Percentiles rank a stretch among this genome's conserved stretches.
These are phyloP conservation scores for Graphium colonna DNA, from an alignment of 2,888 invertebrate species.

Conservation along the genomic window DNA sequence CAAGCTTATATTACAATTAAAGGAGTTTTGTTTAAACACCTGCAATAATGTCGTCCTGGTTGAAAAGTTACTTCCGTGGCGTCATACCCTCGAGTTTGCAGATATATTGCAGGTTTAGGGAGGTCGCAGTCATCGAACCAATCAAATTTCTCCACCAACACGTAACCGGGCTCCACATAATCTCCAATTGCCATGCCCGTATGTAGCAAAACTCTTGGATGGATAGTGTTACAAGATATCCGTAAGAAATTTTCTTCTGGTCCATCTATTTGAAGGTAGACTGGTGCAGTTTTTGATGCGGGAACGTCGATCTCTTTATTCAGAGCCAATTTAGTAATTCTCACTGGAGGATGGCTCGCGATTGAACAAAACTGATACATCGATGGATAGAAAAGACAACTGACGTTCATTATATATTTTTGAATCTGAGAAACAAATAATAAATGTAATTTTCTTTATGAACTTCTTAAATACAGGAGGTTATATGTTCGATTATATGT, in stretches of 20 bases:
- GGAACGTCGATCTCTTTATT: slow-evolving; percentile 44
- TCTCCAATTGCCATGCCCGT: slow-evolving; percentile 46
- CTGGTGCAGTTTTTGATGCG: slow-evolving; percentile 52
- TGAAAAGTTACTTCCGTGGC: slow-evolving; percentile 46
- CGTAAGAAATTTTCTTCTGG: slow-evolving; percentile 47
- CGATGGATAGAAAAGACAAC: slow-evolving; percentile 52
- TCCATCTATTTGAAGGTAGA: slow-evolving; percentile 65
- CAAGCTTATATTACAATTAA: too few relatives aligned
- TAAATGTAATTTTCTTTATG: too few relatives aligned
- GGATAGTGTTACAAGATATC: slow-evolving; percentile 49
- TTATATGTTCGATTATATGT: too few relatives aligned
- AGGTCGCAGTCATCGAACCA: slow-evolving; percentile 56
- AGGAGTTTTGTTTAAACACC: slow-evolving; percentile 37
- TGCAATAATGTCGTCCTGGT: slow-evolving; percentile 66
- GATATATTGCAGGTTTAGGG: slow-evolving; percentile 45
- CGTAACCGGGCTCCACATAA: slow-evolving; percentile 53
- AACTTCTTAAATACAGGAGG: too few relatives aligned
- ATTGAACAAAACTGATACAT: slow-evolving; percentile 53
- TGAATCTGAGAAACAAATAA: slow-evolving; percentile 39
- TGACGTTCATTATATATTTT: slow-evolving; percentile 33
- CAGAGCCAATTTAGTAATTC: slow-evolving; percentile 39
- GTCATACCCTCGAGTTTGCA: slow-evolving; percentile 51
- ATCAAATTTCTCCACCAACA: slow-evolving; percentile 58
- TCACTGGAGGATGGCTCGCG: slow-evolving; percentile 43
- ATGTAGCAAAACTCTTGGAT: slow-evolving; percentile 56